Evolutionary conservation across 1,140 invertebrate species (phyloP), one percentile per base, ranked within the genome.

Genomic region (Macrocentrus cingulum): DNA sequence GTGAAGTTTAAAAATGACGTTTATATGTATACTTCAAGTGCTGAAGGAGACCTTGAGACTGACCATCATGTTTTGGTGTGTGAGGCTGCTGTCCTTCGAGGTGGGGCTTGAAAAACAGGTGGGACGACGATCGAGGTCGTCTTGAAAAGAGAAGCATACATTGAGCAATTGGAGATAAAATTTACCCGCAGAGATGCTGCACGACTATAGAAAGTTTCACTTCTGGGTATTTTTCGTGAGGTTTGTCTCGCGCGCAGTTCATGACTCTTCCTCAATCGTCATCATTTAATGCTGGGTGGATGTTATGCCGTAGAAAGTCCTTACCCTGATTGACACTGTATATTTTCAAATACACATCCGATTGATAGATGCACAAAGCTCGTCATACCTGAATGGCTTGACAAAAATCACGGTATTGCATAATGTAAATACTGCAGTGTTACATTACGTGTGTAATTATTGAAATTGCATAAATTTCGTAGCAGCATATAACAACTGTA

Each of bases 221-320:
- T 32, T 49, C 25, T 49, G n/a, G 0, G n/a, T n/a, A 49, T 16
- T 49, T 49, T 49, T 49, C 16, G 13, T 23, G 2, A 1, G n/a
- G 8, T 29, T 49, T 19, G 20, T 15, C 15, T 49, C 46, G 29
- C 23, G 4, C 3, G 19, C n/a, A n/a, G 34, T 49, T 34, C 23
- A 49, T 15, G 25, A 13, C 19, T 49, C 13, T 46, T 13, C 22
- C 9, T 49, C 23, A 29, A n/a, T n/a, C n/a, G n/a, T 29, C 25
- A 29, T 29, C 9, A 29, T 29, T n/a, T 46, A 23, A 13, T 29
- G 25, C 46, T 49, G 29, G 23, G 15, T 32, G 15, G 23, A 49
- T 9, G 34, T 49, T 49, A 49, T 32, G 46, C 18, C 18, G 46
- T 49, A 49, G 46, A 49, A 49, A 49, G 46, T 49, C 16, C 25